A percentile compares a stretch with the other conserved stretches of the same genome.
Conservation (phyloP, 1,140 invertebrate species). For the Nilaparvata lugens region DNA sequence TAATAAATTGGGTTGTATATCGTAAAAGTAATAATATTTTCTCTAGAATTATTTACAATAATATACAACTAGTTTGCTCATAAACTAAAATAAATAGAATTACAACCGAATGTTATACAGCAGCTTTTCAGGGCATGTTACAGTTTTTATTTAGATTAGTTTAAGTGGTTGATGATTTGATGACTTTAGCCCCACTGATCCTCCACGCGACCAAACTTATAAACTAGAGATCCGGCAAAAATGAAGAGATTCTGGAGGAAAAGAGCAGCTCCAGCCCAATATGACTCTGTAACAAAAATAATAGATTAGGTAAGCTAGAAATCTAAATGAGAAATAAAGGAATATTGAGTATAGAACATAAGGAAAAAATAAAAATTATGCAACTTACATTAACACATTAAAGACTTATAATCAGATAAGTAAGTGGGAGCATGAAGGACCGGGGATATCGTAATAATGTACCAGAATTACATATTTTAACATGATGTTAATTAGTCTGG, state of each 20-base stretch:
- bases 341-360: background rate
- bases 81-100: too few species aligned
- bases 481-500: too few species aligned
- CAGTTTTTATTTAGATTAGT: too few species aligned
- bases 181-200: slow-evolving; percentile 53
- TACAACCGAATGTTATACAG: too few species aligned
- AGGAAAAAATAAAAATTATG: background rate
- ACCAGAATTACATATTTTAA: too few species aligned
- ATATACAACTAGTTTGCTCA: too few species aligned
- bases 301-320: background rate
- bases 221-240: slow-evolving; percentile 80
- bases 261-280: slow-evolving; percentile 82
- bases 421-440: background rate
- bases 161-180: background rate
- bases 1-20: too few species aligned
- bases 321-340: background rate
- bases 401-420: background rate
- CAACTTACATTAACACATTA: background rate
- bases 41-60: too few species aligned
- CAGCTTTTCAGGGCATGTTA: too few species aligned
- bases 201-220: slow-evolving; percentile 90
- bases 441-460: too few species aligned
- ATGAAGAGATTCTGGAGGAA: slow-evolving; percentile 95
- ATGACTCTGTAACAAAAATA: slow-evolving; percentile 14
- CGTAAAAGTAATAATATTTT: too few species aligned